phyloP scores from a whole-genome alignment of 2,113 vertebrate genomes.

The Eulacestoma nigropectus region DNA sequence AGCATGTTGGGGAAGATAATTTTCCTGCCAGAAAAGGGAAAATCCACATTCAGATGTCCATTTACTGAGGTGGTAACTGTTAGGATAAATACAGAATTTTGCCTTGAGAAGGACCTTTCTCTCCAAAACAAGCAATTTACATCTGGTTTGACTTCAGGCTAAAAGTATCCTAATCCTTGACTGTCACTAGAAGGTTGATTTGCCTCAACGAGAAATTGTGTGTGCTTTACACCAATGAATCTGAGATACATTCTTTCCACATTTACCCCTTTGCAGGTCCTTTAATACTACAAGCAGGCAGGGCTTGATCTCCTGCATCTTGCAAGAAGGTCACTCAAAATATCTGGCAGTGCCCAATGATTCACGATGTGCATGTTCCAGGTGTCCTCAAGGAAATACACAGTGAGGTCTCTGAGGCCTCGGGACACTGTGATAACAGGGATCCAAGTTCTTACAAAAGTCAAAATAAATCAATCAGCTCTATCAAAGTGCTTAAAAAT shows the following conservation, averaged over 20 bases:
- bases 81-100: constrained; percentile 15
- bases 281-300: background rate
- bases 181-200: background rate
- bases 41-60: background rate
- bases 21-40: background rate
- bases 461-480: background rate
- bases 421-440: background rate
- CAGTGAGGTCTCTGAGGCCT: background rate
- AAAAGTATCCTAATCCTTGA: background rate
- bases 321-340: background rate
- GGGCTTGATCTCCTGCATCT: background rate
- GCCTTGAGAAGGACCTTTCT: background rate
- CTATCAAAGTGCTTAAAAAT: background rate
- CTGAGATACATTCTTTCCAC: background rate
- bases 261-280: background rate
- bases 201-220: background rate
- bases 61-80: background rate
- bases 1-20: background rate
- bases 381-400: background rate
- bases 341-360: background rate
- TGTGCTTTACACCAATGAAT: background rate
- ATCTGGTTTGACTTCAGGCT: background rate
- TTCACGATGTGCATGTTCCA: background rate
- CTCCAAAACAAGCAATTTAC: constrained; percentile 4
- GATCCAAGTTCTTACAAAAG: background rate